Percentiles rank a stretch among this genome's conserved stretches.
These are phyloP conservation scores for Lasioglossum vierecki DNA, from an alignment of 2,888 invertebrate species.

Conservation along the genomic window DNA sequence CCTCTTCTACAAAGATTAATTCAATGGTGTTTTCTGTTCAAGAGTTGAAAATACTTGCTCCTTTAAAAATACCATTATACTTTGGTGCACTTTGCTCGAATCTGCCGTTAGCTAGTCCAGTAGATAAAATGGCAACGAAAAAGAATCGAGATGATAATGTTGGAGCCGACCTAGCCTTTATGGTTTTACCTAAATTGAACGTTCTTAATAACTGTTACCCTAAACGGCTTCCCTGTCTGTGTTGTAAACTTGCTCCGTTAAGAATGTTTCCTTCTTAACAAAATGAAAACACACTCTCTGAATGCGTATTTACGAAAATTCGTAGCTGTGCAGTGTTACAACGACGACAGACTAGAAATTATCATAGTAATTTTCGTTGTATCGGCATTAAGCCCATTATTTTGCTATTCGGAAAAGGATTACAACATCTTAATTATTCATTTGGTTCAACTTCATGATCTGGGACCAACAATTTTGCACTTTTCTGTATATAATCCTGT, in stretches of 20 bases:
- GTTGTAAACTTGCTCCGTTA: neutral
- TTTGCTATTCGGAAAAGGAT: too few relatives aligned
- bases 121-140: slow-evolving; percentile 1
- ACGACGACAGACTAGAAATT: neutral
- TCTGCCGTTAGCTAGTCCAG: neutral
- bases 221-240: neutral
- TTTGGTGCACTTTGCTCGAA: neutral
- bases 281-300: neutral
- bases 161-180: neutral
- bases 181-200: neutral
- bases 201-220: slow-evolving; percentile 1
- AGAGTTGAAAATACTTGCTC: neutral
- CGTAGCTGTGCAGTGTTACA: neutral
- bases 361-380: too few relatives aligned
- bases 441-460: too few relatives aligned
- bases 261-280: neutral
- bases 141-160: slow-evolving; percentile 5
- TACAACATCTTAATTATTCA: too few relatives aligned
- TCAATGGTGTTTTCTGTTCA: slow-evolving; percentile 9
- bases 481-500: too few relatives aligned
- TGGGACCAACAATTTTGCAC: too few relatives aligned
- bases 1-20: neutral
- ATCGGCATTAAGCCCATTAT: too few relatives aligned
- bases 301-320: neutral
- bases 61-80: slow-evolving; percentile 11